These are phyloP conservation scores for Zoroaster sp. DNA, from an alignment of 53 echinoderm and acorn worm species.

Conservation along the genomic window DNA sequence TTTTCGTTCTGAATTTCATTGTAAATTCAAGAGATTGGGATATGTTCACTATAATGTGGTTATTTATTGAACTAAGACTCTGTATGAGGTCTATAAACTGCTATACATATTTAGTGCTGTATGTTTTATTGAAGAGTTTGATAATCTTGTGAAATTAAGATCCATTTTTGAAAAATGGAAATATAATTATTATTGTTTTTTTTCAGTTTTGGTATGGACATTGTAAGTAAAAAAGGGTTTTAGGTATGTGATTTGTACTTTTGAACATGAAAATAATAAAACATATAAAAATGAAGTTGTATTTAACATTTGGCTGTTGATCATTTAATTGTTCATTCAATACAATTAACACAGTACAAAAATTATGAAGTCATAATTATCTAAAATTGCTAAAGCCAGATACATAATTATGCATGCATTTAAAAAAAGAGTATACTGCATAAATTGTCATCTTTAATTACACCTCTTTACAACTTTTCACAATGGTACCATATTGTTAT, in stretches of 20 bases:
- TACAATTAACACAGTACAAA: background rate
- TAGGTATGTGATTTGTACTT: background rate
- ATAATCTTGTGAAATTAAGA: background rate
- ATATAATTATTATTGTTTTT: background rate
- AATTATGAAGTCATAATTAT: background rate
- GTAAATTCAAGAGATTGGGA: background rate
- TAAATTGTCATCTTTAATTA: too few species aligned
- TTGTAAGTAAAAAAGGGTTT: background rate
- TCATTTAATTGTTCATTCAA: background rate
- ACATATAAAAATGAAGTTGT: background rate
- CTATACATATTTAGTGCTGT: background rate
- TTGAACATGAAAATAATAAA: background rate
- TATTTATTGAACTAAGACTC: conserved; percentile 50
- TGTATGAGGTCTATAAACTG: conserved; percentile 34
- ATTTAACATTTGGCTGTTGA: background rate
- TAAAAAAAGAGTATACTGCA: too few species aligned
- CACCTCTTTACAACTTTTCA: too few species aligned
- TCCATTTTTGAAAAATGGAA: background rate
- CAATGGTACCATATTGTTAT: too few species aligned
- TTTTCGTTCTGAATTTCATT: background rate
- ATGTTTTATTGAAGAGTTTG: background rate
- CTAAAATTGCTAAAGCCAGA: background rate
- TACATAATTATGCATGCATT: background rate
- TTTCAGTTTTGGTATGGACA: background rate
- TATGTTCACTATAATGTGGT: background rate